Evolutionary conservation across 23 tunicate species (phyloP).

Genomic region (Pegea sp.): DNA sequence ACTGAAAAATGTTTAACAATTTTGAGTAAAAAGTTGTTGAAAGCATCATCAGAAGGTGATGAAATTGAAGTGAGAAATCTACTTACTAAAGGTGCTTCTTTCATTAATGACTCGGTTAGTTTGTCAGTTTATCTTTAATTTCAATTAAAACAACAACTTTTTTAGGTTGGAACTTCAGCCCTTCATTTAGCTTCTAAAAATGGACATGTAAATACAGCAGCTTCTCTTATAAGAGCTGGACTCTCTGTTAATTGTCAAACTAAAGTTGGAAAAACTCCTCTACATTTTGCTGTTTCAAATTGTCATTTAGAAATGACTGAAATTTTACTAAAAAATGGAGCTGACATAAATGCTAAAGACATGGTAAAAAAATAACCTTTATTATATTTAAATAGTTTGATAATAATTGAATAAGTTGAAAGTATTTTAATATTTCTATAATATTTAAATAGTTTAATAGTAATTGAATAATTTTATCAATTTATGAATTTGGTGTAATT

Average conservation of each 20-base stretch:
- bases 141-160: too few relatives aligned
- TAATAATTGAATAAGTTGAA: neutral
- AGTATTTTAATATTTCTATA: neutral
- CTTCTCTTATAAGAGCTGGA: conserved; percentile 29
- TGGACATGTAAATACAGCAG: conserved; percentile 27
- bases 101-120: conserved; percentile 23
- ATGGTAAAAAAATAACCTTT: conserved; percentile 11
- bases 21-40: conserved; percentile 29
- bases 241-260: conserved; percentile 41
- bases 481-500: neutral
- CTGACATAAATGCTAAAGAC: conserved; percentile 48
- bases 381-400: neutral
- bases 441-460: neutral
- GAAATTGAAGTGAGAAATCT: conserved; percentile 22
- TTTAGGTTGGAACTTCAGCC: conserved; percentile 34
- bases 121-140: neutral
- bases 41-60: conserved; percentile 29
- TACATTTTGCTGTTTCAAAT: conserved; percentile 42
- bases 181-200: conserved; percentile 47
- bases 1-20: too few relatives aligned
- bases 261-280: conserved; percentile 60
- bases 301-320: conserved; percentile 22
- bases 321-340: conserved; percentile 19
- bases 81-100: conserved; percentile 46
- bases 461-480: neutral